phyloP scores from a whole-genome alignment of 2,888 invertebrate species.

The Coremacera marginata region DNA sequence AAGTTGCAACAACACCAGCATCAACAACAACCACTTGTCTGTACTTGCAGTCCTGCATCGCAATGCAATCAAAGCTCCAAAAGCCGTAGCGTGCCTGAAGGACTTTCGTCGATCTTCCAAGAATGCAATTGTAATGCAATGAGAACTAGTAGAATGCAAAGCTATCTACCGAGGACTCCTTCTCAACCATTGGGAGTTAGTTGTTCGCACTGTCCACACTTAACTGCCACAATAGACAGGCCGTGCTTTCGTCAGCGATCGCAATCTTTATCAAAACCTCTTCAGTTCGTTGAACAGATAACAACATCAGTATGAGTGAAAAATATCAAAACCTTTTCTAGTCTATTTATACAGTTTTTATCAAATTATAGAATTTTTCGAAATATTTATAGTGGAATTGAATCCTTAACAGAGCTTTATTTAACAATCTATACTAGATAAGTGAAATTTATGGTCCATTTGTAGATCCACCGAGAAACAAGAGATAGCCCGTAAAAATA shows the following conservation, averaged over 20 bases:
- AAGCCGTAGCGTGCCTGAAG: slow-evolving; percentile 69
- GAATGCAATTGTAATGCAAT: slow-evolving; percentile 64
- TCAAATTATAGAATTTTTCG: slow-evolving; percentile 15
- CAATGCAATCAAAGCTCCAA: slow-evolving; percentile 57
- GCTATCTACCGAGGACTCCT: slow-evolving; percentile 78
- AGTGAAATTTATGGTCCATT: slow-evolving; percentile 28
- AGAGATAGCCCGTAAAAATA: neutral
- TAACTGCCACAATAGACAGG: neutral
- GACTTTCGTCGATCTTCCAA: slow-evolving; percentile 65
- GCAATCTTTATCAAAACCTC: slow-evolving; percentile 72
- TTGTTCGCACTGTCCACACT: slow-evolving; percentile 20
- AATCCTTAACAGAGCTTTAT: slow-evolving; percentile 39
- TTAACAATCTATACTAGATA: slow-evolving; percentile 13
- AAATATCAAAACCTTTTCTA: slow-evolving; percentile 52
- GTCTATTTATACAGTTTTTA: slow-evolving; percentile 54
- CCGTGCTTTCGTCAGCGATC: slow-evolving; percentile 62
- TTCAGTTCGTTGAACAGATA: slow-evolving; percentile 87
- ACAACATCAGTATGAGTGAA: slow-evolving; percentile 79
- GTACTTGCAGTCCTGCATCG: slow-evolving; percentile 52
- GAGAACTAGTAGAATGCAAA: slow-evolving; percentile 53
- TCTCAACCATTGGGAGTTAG: slow-evolving; percentile 68
- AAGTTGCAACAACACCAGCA: slow-evolving; percentile 51
- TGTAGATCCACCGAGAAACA: slow-evolving; percentile 21
- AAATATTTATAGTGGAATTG: slow-evolving; percentile 34
- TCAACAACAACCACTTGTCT: slow-evolving; percentile 55